Base-by-base conservation (phyloP, 2,113 vertebrate species). In the Sinocyclocheilus maitianheensis region DNA sequence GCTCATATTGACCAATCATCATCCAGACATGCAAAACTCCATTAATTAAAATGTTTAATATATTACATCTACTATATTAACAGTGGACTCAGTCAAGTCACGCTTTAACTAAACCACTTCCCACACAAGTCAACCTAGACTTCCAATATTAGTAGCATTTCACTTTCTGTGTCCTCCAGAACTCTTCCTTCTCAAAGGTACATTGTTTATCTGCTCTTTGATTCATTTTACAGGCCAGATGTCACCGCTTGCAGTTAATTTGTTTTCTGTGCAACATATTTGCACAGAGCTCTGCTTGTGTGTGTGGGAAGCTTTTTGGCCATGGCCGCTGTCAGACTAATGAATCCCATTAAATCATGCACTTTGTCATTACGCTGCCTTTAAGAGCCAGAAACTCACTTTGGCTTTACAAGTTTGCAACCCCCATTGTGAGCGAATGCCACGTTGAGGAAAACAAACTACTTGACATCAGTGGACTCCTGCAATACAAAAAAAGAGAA, bases 181-280 rank as follows among this genome's bases (percentile, higher is more conserved):
- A 71, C 65, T 69, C 80, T 69, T 82, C 46, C 81, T 82, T 30
- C 63, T 82, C 81, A 82, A 82, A 55, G 63, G 63, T 46, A 82
- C 63, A 34, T 82, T 82, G 65, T 63, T 77, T 69, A 53, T 83
- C 26, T 1, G 11, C 55, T 83, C 55, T 75, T 77, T 83, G 79
- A 71, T 86, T 79, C 60, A 79, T 76, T 88, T 83, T 60, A 83
- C 48, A 74, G 14, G 75, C 84, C 87, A 88, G 84, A 88, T 86
- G 84, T 88, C 55, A 88, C 37, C 58, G 30, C 77, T 88, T 88
- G 72, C 80, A 78, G 77, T 81, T 86, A 69, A 83, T 85, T 88
- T 85, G 75, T 88, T 83, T 86, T 58, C 34, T 79, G 76, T 34
- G 58, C 84, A 75, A 80, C 67, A 72, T 72, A 72, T 86, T 60